Evolutionary conservation across 64 coral and sea anemone genomes (phyloP), one percentile per base, ranked within the genome.

Genomic region (Dendronephthya gigantea): DNA sequence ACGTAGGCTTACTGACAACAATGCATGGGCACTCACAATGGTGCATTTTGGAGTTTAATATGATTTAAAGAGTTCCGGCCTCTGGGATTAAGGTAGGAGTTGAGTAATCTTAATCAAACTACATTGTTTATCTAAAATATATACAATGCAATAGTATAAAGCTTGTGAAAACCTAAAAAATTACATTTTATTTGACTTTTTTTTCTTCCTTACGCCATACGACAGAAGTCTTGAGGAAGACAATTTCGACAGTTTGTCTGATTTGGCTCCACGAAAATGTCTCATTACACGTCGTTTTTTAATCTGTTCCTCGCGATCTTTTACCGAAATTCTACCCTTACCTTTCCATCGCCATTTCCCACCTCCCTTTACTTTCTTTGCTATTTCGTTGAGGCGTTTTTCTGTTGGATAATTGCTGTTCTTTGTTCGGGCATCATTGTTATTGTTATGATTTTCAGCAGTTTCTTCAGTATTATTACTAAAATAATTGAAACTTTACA

Each of bases 251-350:
- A 79, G 19, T 79, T 79, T 79, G 72, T 79, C 72, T 34, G 32
- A 36, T 34, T 79, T 79, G 6, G 72, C 72, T 3, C 72, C 72
- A 79, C 72, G 72, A 79, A 79, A 79, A 79, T 39, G 72, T 79
- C 32, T 79, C 72, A 79, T 6, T 79, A 79, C 30, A 33, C 72
- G 72, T 79, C 72, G 30, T 79, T 79, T 79, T 34, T 79, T 34
- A 79, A 35, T 79, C 32, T 36, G 36, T 79, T 79, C 72, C 28
- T 79, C 30, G 14, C 72, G 72, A 39, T 79, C 72, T 34, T 79
- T 79, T 34, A 35, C 32, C 37, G 72, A 79, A 79, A 79, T 34
- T 19, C 7, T 79, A 79, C 58, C 58, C 29, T 66, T 66, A 22
- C 72, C 31, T 79, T 79, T 79, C 72, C 27, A 79, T 23, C 55